phyloP scores from a whole-genome alignment of 2,113 vertebrate species.

The Zosterops borbonicus region DNA sequence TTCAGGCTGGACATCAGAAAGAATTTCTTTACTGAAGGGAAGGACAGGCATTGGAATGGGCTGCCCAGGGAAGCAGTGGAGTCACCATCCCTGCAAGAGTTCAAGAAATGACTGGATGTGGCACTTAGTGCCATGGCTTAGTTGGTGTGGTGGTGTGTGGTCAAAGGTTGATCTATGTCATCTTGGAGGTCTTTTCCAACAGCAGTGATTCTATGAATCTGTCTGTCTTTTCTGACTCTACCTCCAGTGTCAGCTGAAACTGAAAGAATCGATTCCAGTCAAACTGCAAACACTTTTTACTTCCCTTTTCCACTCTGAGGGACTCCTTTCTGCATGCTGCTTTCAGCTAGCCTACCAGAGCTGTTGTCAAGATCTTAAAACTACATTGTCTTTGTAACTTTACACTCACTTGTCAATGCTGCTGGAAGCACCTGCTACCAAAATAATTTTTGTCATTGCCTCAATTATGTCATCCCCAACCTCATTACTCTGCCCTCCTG shows the following conservation, averaged over 20 bases:
- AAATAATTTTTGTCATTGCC: background rate
- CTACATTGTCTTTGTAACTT: background rate
- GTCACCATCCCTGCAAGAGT: background rate
- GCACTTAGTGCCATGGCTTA: background rate
- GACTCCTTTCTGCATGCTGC: background rate
- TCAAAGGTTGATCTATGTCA: background rate
- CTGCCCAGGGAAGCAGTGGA: background rate
- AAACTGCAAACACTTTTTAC: background rate
- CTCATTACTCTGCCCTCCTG: background rate
- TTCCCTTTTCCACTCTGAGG: background rate
- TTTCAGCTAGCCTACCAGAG: background rate
- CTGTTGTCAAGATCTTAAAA: background rate
- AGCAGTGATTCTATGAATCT: background rate
- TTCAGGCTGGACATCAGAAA: too few species aligned
- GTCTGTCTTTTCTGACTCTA: background rate
- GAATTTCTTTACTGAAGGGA: background rate
- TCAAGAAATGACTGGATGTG: background rate
- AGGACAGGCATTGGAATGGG: background rate
- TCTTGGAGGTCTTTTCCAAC: background rate
- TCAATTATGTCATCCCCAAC: background rate
- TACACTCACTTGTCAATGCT: background rate
- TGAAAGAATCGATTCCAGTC: background rate
- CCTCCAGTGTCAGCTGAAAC: background rate
- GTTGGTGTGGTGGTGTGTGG: background rate
- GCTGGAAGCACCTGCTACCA: background rate